Conservation (phyloP, 2,888 invertebrate species). For the Orchesella flavescens region DNA sequence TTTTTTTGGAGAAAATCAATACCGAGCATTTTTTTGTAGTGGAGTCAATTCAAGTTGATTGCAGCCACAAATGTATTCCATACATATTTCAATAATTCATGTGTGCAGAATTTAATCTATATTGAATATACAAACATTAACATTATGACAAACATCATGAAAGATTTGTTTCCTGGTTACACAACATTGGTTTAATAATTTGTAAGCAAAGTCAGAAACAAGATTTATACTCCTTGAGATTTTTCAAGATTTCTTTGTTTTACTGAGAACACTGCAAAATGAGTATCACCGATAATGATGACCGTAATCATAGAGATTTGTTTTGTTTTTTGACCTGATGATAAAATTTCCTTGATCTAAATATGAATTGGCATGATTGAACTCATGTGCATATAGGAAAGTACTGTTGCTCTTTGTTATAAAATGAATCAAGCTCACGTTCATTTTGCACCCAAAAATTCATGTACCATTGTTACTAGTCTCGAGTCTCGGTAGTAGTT, state of each 20-base stretch:
- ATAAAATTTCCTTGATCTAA: background rate
- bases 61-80: conserved; percentile 2
- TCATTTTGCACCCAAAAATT: background rate
- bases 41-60: background rate
- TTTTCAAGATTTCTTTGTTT: conserved; percentile 26
- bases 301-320: background rate
- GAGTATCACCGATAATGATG: conserved; percentile 57
- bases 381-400: background rate
- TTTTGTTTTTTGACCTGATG: background rate
- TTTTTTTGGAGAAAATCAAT: background rate
- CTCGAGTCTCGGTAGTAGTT: too few relatives aligned
- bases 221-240: conserved; percentile 6
- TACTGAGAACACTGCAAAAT: conserved; percentile 59
- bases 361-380: background rate
- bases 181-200: conserved; percentile 14
- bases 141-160: conserved; percentile 10
- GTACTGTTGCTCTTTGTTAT: background rate
- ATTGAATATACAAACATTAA: conserved; percentile 43
- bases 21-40: background rate
- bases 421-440: background rate
- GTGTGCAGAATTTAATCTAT: background rate
- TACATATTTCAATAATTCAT: background rate
- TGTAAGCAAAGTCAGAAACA: conserved; percentile 49
- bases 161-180: conserved; percentile 41
- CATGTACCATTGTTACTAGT: background rate